These are phyloP conservation scores for Drosophila pegasa DNA, from an alignment of 2,888 invertebrate species.

Conservation along the genomic window DNA sequence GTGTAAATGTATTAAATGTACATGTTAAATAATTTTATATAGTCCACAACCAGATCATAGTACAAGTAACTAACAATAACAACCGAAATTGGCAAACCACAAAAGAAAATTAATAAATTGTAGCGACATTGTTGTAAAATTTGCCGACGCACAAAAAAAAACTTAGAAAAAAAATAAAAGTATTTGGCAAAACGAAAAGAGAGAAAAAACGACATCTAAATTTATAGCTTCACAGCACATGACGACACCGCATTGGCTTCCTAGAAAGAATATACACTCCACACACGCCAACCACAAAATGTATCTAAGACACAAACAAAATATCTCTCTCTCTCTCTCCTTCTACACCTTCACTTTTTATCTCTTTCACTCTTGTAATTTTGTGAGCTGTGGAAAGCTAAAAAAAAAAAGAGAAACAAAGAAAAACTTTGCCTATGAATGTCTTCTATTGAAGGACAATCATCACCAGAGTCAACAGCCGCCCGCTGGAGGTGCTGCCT, in stretches of 20 bases:
- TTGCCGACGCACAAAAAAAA: conserved; percentile 29
- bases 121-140: conserved; percentile 49
- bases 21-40: conserved; percentile 72
- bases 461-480: conserved; percentile 76
- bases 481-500: conserved; percentile 81
- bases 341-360: conserved; percentile 6
- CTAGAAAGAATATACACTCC: conserved; percentile 16
- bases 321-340: background rate
- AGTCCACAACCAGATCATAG: conserved; percentile 50
- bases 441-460: conserved; percentile 81
- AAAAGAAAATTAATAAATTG: conserved; percentile 28
- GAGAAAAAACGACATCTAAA: conserved; percentile 25
- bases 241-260: conserved; percentile 50
- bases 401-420: conserved; percentile 26
- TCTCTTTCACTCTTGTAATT: conserved; percentile 23
- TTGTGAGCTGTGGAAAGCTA: conserved; percentile 23
- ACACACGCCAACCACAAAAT: too few relatives aligned
- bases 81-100: conserved; percentile 42
- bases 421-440: conserved; percentile 35
- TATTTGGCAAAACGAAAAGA: conserved; percentile 45
- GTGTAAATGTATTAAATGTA: conserved; percentile 66
- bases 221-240: conserved; percentile 49
- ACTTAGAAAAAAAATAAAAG: conserved; percentile 45
- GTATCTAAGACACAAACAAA: background rate
- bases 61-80: conserved; percentile 69